Percentiles rank a stretch among this genome's conserved stretches.
Evolutionary conservation across 2,113 vertebrate species (phyloP).

Genomic region (Pungitius pungitius): DNA sequence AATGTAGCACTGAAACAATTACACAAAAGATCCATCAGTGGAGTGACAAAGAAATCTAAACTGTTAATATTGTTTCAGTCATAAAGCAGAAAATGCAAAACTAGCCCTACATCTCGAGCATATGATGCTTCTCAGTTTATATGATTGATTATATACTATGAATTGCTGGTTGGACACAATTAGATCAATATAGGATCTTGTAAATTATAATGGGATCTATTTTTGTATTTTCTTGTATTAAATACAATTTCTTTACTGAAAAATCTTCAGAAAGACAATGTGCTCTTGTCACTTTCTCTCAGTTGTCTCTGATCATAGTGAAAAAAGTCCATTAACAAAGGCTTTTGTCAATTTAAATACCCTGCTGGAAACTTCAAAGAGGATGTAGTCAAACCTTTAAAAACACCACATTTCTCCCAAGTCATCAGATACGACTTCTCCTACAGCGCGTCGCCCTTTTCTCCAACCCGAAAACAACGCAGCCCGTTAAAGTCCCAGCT

Average conservation of each 20-base stretch:
- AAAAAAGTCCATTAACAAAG: slow-evolving; percentile 20
- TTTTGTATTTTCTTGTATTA: neutral
- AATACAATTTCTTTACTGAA: neutral
- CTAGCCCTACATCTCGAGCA: neutral
- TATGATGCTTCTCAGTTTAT: neutral
- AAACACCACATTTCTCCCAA: slow-evolving; percentile 18
- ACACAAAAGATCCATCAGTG: slow-evolving; percentile 18
- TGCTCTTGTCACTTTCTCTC: neutral
- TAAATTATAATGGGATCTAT: neutral
- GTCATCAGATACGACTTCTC: slow-evolving; percentile 27
- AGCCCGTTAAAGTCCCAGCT: slow-evolving; percentile 6
- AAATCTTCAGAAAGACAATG: neutral
- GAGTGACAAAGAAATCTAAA: slow-evolving; percentile 12
- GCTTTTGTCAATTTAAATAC: slow-evolving; percentile 32
- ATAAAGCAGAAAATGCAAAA: slow-evolving; percentile 25
- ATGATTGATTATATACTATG: neutral
- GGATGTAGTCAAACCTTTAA: slow-evolving; percentile 17
- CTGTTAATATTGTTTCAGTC: slow-evolving; percentile 22
- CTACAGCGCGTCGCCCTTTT: slow-evolving; percentile 5
- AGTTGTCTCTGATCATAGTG: neutral
- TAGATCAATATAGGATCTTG: neutral
- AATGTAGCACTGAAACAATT: slow-evolving; percentile 11
- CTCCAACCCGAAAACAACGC: neutral
- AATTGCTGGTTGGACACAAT: neutral
- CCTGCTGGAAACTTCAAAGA: slow-evolving; percentile 15